Percentiles rank a stretch among this genome's conserved stretches.
phyloP scores from a whole-genome alignment of 1,140 invertebrate species.

The Phenacoccus solenopsis region DNA sequence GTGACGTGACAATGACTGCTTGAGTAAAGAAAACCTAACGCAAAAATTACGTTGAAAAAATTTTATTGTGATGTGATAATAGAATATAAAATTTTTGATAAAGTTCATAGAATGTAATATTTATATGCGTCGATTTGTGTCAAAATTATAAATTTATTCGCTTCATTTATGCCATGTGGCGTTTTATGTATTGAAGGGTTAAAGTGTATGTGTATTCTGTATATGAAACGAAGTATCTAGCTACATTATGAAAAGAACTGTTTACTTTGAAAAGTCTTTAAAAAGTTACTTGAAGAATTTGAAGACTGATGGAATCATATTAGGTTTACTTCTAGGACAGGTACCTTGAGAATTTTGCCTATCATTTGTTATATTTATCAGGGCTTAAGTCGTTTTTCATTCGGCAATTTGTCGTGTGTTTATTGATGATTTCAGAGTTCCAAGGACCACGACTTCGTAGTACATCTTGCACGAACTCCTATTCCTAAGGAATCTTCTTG shows the following conservation, averaged over 20 bases:
- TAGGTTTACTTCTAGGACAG: constrained; percentile 23
- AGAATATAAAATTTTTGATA: too few relatives aligned
- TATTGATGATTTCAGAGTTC: constrained; percentile 21
- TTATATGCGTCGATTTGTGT: too few relatives aligned
- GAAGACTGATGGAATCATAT: constrained; percentile 19
- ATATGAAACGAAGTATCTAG: background rate
- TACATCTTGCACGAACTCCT: constrained; percentile 22
- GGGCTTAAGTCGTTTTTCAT: background rate
- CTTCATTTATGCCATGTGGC: background rate
- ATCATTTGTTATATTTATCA: constrained; percentile 11
- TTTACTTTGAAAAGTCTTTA: background rate
- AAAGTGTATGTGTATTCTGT: too few relatives aligned
- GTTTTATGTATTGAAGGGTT: background rate
- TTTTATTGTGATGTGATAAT: too few relatives aligned
- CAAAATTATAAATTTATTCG: background rate
- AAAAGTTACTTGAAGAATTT: background rate
- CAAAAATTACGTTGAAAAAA: too few relatives aligned
- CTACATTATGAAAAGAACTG: background rate
- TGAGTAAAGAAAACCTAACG: too few relatives aligned
- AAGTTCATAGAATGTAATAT: too few relatives aligned
- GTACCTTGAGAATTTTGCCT: background rate
- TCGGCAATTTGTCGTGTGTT: background rate
- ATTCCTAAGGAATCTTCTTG: constrained; percentile 3
- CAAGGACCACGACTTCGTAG: constrained; percentile 20
- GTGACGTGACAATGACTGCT: too few relatives aligned